phyloP scores from a whole-genome alignment of 1,140 invertebrate genomes.

The Drusus annulatus region DNA sequence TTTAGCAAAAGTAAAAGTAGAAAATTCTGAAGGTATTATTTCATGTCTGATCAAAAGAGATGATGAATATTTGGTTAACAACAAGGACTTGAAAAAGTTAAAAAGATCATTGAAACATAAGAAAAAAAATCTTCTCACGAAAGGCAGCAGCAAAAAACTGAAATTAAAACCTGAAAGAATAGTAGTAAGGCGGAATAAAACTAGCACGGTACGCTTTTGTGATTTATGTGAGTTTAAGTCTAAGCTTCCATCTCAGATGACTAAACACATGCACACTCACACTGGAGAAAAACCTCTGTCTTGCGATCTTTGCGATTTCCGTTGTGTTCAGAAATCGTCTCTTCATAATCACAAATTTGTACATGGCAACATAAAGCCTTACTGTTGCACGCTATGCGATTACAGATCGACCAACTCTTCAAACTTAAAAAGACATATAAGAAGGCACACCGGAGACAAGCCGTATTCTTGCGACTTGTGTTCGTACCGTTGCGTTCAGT shows the following conservation, averaged over 20 bases:
- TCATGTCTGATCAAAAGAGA: constrained; percentile 6
- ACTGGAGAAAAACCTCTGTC: constrained; percentile 42
- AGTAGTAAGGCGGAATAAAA: not conserved
- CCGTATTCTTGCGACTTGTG: constrained; percentile 46
- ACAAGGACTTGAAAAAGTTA: constrained; percentile 15
- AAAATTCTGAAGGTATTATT: constrained; percentile 15
- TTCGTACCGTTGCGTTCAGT: constrained; percentile 40
- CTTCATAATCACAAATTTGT: constrained; percentile 45
- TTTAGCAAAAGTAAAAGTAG: constrained; percentile 24
- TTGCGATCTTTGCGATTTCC: constrained; percentile 45
- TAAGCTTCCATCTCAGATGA: constrained; percentile 43
- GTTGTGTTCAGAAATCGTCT: constrained; percentile 42
- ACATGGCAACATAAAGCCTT: constrained; percentile 49
- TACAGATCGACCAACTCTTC: constrained; percentile 52
- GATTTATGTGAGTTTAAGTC: constrained; percentile 39
- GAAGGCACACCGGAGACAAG: constrained; percentile 46
- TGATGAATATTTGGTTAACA: constrained; percentile 12
- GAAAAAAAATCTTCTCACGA: too few species aligned
- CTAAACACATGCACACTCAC: constrained; percentile 43
- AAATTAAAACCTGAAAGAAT: constrained; percentile 18
- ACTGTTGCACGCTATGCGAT: constrained; percentile 42
- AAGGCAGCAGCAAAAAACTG: too few species aligned
- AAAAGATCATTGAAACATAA: constrained; percentile 11
- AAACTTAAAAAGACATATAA: constrained; percentile 43
- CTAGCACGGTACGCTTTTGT: not conserved